These are phyloP conservation scores for Chesias legatella DNA, from an alignment of 2,888 invertebrate species.

Conservation along the genomic window DNA sequence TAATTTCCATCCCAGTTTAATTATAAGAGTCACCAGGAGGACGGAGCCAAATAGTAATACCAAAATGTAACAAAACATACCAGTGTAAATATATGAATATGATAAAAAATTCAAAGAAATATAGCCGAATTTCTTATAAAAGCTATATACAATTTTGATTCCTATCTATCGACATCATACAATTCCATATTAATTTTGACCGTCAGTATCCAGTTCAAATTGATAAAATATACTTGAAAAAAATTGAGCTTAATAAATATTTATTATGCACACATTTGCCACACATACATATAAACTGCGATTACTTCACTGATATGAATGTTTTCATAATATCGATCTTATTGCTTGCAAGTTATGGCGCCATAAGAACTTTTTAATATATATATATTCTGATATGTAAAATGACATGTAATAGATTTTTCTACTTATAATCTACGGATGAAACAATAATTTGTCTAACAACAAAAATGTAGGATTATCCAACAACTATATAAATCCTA, in stretches of 20 bases:
- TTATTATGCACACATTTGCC: slow-evolving; percentile 1
- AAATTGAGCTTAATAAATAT: slow-evolving; percentile 1
- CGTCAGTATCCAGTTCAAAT: neutral
- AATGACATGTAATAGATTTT: slow-evolving; percentile 55
- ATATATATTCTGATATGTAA: slow-evolving; percentile 51
- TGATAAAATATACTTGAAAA: neutral
- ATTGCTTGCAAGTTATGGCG: slow-evolving; percentile 52
- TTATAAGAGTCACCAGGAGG: slow-evolving; percentile 35
- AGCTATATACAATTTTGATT: slow-evolving; percentile 38
- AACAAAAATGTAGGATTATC: slow-evolving; percentile 6
- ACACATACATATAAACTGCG: slow-evolving; percentile 7
- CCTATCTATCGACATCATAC: slow-evolving; percentile 17
- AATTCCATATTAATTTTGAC: neutral
- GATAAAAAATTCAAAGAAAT: slow-evolving; percentile 29
- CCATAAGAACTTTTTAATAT: slow-evolving; percentile 44
- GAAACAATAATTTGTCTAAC: slow-evolving; percentile 20
- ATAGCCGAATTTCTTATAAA: slow-evolving; percentile 49
- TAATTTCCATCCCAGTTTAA: slow-evolving; percentile 29
- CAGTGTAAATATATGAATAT: slow-evolving; percentile 11
- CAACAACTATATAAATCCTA: slow-evolving; percentile 3
- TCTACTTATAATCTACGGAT: slow-evolving; percentile 34
- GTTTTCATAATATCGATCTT: slow-evolving; percentile 15
- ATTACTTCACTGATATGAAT: slow-evolving; percentile 27
- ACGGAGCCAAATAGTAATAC: slow-evolving; percentile 37
- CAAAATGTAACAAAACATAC: slow-evolving; percentile 7